Conservation (phyloP, 2,113 vertebrate genomes). For the Formicarius rufipectus region DNA sequence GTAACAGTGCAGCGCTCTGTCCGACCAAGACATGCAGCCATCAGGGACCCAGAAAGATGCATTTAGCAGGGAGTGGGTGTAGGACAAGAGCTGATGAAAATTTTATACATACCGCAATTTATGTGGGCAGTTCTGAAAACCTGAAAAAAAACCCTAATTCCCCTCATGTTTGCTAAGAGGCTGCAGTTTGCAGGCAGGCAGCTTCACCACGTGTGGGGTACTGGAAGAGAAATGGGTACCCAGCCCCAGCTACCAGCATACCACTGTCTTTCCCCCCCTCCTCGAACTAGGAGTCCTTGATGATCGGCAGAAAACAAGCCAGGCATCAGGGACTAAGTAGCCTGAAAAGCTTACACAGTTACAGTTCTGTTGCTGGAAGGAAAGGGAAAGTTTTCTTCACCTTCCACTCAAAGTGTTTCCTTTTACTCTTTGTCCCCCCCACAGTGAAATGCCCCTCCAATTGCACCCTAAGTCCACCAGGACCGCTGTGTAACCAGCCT, state of each 20-base stretch:
- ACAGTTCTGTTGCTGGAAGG: rapidly evolving
- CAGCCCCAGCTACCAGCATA: neutral
- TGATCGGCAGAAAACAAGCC: rapidly evolving
- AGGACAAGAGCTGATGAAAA: no score
- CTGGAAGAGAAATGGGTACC: rapidly evolving
- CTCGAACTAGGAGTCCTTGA: neutral
- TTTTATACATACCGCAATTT: rapidly evolving
- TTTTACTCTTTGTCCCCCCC: neutral
- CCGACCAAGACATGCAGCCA: rapidly evolving
- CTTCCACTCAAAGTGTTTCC: neutral
- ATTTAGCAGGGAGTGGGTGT: no score
- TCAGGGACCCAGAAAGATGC: neutral
- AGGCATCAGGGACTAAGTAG: no score
- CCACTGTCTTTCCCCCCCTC: rapidly evolving
- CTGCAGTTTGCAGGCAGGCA: neutral
- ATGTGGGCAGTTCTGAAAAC: neutral
- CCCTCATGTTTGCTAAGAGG: neutral
- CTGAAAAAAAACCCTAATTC: neutral
- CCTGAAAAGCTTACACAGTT: neutral
- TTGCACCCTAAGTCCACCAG: neutral
- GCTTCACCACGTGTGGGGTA: rapidly evolving
- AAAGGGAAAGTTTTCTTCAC: neutral
- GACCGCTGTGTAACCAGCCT: neutral
- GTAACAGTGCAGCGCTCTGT: rapidly evolving
- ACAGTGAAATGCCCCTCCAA: neutral